These are phyloP conservation scores for Erythrocercus mccallii DNA, from an alignment of 2,113 vertebrate species.

Conservation along the genomic window DNA sequence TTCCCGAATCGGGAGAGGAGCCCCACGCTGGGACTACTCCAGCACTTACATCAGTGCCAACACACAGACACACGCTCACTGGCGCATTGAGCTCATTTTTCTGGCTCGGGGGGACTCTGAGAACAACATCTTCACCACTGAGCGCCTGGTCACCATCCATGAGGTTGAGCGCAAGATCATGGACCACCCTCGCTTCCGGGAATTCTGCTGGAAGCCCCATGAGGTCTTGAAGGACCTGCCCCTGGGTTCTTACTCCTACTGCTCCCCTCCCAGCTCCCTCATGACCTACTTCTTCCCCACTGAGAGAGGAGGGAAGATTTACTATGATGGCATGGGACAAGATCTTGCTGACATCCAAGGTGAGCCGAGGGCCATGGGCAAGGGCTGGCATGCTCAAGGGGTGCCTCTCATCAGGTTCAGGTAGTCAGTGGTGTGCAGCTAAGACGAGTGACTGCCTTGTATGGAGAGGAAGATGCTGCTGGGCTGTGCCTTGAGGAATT, in stretches of 20 bases:
- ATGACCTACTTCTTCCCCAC: constrained; percentile 97
- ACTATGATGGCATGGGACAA: constrained; percentile 95
- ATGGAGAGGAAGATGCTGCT: not conserved
- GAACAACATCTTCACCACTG: constrained; percentile 93
- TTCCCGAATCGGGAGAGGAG: not conserved
- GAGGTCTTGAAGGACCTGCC: constrained; percentile 91
- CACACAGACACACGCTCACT: constrained; percentile 89
- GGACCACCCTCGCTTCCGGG: constrained; percentile 90
- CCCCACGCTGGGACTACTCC: constrained; percentile 70
- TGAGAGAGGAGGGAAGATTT: constrained; percentile 91
- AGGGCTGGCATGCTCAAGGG: not conserved
- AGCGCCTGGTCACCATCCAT: constrained; percentile 89
- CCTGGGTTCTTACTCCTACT: constrained; percentile 91
- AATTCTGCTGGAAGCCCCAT: constrained; percentile 97
- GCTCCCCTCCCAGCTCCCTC: constrained; percentile 87
- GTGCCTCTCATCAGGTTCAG: not conserved
- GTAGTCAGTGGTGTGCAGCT: not conserved
- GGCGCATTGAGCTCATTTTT: constrained; percentile 96
- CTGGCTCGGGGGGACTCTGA: constrained; percentile 87
- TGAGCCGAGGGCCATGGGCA: not conserved
- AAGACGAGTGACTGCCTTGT: not conserved
- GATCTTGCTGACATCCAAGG: constrained; percentile 94
- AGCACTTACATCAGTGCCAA: constrained; percentile 77
- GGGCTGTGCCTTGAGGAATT: not conserved
- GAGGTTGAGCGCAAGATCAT: constrained; percentile 90